Evolutionary conservation across 2,113 vertebrate genomes (phyloP).

Genomic region (Brachyhypopomus occidentalis): DNA sequence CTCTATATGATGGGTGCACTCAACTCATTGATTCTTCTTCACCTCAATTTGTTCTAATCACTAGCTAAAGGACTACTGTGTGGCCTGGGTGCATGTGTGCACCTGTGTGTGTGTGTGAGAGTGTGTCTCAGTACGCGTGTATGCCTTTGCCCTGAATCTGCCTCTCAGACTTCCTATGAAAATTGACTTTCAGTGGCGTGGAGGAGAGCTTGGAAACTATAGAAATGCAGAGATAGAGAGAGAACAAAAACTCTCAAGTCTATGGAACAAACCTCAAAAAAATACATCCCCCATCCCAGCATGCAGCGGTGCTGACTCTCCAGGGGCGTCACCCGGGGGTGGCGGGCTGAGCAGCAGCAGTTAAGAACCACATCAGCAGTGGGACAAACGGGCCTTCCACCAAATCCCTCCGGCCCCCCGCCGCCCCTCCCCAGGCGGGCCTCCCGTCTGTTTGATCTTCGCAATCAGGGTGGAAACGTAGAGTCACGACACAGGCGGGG

Average conservation of each 20-base stretch:
- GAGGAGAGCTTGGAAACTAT: neutral
- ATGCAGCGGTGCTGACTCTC: conserved; percentile 47
- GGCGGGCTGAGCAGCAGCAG: conserved; percentile 34
- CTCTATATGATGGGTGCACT: conserved; percentile 53
- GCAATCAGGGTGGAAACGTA: conserved; percentile 46
- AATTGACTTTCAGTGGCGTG: neutral
- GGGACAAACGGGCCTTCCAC: conserved; percentile 35
- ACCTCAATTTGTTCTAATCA: conserved; percentile 75
- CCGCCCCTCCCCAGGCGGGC: neutral
- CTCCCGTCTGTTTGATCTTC: conserved; percentile 61
- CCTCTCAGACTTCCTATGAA: conserved; percentile 1
- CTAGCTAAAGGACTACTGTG: conserved; percentile 54
- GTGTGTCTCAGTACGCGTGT: neutral
- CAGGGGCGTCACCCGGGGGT: conserved; percentile 68
- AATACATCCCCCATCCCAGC: conserved; percentile 47
- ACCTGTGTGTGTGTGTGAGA: conserved; percentile 31
- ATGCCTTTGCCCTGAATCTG: neutral
- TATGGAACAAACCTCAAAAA: conserved; percentile 64
- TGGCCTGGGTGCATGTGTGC: conserved; percentile 31
- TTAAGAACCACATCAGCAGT: conserved; percentile 64
- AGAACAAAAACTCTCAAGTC: conserved; percentile 35
- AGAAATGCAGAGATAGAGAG: conserved; percentile 1
- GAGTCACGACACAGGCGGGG: conserved; percentile 25
- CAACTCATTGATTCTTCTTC: conserved; percentile 73
- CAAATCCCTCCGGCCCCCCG: conserved; percentile 12